Evolutionary conservation across 2,113 vertebrate genomes (phyloP), one percentile per base, ranked within the genome.

Genomic region (Pluvialis apricaria): DNA sequence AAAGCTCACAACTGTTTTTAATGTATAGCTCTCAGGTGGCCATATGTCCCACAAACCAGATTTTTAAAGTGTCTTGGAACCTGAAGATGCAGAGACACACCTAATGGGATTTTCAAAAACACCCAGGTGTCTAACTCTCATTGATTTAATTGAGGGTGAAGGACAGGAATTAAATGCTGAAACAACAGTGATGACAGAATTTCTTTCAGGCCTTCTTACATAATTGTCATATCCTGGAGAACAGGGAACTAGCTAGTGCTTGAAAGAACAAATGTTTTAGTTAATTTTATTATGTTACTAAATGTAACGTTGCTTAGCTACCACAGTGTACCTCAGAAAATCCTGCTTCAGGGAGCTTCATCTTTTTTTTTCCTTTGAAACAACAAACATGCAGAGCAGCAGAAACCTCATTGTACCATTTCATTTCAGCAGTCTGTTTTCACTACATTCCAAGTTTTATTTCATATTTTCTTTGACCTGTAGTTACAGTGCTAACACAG

Each of bases 241-340:
- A 82, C 38, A 71, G 32, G 29, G 40, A 88, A 65, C 57, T 29
- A 86, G 47, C 40, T 91, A 49, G 64, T 94, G 69, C 89, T 64
- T 87, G 62, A 92, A 96, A 75, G 44, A 92, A 85, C 79, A 16
- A 87, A 86, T 54, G 36, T 69, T 92, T 95, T 85, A 91, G 69
- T 91, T 78, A 91, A 94, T 91, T 95, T 87, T 85, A 61, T 89
- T 81, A 81, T 51, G 34, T 76, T 92, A 79, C 36, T 93, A 90
- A 87, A 82, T 3, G 2, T 54, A 94, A 91, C 0, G 8, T 91
- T 91, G 82, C 89, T 91, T 85, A 96, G 87, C 28, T 95, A 94
- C 84, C 54, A 36, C n/a, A 69, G 29, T 29, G 51, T 55, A 89
- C 42, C 42, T 86, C 57, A 51, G 70, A 92, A 92, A 93, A 90